Evolutionary conservation across 2,797 vertebrate species (phyloP).

Genomic region (Hybognathus amarus): DNA sequence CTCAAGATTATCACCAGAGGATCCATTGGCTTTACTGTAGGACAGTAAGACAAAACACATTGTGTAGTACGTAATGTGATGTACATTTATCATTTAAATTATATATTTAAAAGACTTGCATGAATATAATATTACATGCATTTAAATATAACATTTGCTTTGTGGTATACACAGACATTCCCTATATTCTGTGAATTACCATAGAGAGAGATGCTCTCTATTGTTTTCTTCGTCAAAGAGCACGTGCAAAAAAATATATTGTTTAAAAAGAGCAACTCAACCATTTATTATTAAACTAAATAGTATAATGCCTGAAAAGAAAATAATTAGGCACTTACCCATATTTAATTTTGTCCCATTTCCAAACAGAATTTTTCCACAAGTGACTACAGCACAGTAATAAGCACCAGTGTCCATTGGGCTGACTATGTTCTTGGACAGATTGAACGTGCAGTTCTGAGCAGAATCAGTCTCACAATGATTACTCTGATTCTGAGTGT

Average conservation of each 20-base stretch:
- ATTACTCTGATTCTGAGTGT: constrained; percentile 41
- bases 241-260: neutral
- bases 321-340: neutral
- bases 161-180: neutral
- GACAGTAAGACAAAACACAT: neutral
- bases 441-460: constrained; percentile 29
- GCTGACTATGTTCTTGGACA: constrained; percentile 33
- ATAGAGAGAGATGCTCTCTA: neutral
- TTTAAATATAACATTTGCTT: neutral
- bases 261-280: neutral
- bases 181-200: neutral
- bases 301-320: neutral
- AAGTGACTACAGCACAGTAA: constrained; percentile 42
- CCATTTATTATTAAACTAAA: neutral
- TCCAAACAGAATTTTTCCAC: constrained; percentile 42
- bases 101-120: neutral
- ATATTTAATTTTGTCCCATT: constrained; percentile 31
- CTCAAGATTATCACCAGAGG: constrained; percentile 28
- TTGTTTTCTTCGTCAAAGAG: neutral
- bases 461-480: constrained; percentile 34
- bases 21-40: constrained; percentile 10
- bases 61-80: neutral
- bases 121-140: neutral
- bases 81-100: neutral
- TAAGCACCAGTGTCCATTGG: constrained; percentile 41